phyloP scores from a whole-genome alignment of 2,888 invertebrate genomes.

The Griposia aprilina region DNA sequence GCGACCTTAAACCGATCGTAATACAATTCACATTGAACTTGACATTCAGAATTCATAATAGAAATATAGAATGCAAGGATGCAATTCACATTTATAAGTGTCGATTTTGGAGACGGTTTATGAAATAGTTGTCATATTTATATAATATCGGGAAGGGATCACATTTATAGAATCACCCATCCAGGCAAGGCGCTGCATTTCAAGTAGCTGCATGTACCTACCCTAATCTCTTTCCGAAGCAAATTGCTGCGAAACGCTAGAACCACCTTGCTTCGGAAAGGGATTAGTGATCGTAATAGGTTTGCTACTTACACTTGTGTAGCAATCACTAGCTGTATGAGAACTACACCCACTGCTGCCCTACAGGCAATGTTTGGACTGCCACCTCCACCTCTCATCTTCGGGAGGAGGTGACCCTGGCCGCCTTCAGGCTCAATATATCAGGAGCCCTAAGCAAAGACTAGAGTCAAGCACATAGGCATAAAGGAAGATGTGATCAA shows the following conservation, averaged over 20 bases:
- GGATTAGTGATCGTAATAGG: not conserved
- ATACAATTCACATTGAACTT: slow-evolving; percentile 34
- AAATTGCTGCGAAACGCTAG: not conserved
- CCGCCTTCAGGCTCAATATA: no score
- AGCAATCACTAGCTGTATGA: no score
- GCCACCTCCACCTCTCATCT: no score
- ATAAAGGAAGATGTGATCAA: no score
- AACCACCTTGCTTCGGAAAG: not conserved
- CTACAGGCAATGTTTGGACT: no score
- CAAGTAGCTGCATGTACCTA: not conserved
- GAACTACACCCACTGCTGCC: no score
- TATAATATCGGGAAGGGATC: not conserved
- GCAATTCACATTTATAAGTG: not conserved
- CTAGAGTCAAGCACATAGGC: no score
- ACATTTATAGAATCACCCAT: not conserved
- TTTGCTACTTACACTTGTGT: not conserved
- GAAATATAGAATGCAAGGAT: slow-evolving; percentile 8
- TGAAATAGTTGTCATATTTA: not conserved
- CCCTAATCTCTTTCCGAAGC: not conserved
- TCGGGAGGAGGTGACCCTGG: no score
- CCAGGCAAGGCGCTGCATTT: not conserved
- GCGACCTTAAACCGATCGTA: slow-evolving; percentile 5
- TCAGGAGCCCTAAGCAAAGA: no score
- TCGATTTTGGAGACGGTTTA: not conserved
- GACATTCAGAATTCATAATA: slow-evolving; percentile 41